phyloP scores from a whole-genome alignment of 2,888 invertebrate genomes.

The Atherix ibis region DNA sequence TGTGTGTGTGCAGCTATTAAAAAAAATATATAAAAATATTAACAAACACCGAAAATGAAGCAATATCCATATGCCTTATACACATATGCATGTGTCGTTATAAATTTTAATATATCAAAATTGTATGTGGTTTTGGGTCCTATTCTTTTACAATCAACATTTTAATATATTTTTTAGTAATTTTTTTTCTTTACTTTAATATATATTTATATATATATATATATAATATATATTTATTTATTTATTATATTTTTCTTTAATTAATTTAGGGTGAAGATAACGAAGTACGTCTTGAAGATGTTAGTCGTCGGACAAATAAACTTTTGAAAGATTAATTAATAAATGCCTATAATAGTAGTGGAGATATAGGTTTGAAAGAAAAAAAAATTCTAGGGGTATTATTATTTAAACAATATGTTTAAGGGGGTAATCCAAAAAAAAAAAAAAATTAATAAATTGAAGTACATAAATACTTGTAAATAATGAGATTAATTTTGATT shows the following conservation, averaged over 20 bases:
- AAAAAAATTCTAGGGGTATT: no score
- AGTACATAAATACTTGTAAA: no score
- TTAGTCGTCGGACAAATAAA: conserved; percentile 29
- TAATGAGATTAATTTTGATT: no score
- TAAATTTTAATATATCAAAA: neutral
- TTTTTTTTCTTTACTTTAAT: conserved; percentile 1
- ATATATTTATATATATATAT: neutral
- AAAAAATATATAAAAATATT: no score
- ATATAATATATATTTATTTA: conserved; percentile 2
- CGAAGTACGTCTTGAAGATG: conserved; percentile 21
- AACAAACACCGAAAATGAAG: no score
- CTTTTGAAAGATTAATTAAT: conserved; percentile 29
- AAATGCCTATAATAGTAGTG: no score
- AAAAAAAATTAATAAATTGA: no score
- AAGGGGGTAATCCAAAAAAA: no score
- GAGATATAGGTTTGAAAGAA: no score
- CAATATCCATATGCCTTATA: neutral
- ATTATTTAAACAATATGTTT: no score
- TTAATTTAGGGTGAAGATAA: conserved; percentile 11
- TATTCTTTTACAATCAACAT: neutral
- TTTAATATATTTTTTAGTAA: conserved; percentile 1
- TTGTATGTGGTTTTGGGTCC: neutral
- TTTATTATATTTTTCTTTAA: conserved; percentile 7
- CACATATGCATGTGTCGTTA: neutral
- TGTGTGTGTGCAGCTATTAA: no score